Evolutionary conservation across 2,113 vertebrate species (phyloP), one percentile per base, ranked within the genome.

Genomic region (Promerops cafer): DNA sequence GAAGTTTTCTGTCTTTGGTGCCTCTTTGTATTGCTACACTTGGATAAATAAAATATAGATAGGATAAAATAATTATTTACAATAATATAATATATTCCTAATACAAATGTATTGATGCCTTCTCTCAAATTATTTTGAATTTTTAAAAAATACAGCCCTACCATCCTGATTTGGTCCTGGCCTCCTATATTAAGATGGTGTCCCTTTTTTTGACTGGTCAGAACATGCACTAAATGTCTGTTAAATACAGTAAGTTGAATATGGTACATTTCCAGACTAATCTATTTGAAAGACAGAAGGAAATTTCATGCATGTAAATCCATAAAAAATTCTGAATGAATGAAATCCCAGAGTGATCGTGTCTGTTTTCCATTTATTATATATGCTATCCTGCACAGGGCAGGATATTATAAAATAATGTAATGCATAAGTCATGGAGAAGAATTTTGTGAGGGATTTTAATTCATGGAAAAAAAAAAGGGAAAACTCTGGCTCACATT

Each of bases 291-390:
- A 94, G 23, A 63, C 77, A 87, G 71, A 89, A 96, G 79, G 52
- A 79, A 77, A 90, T 74, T 50, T 37, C 7, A 16, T 71, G 22
- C 30, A 13, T 65, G 35, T 76, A 86, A 86, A 65, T 69, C 57
- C 44, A 56, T 64, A 37, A 83, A 64, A 75, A 90, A 79, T 40
- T 93, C 57, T 69, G 70, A 78, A 77, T 59, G 28, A 77, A 52
- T 83, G 75, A 66, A 79, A 94, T 82, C 45, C 39, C 50, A 57
- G 53, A 84, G 16, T n/a, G 33, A 65, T 65, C 1, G 1, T 83
- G 83, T 85, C 88, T 94, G 81, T 71, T 94, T 91, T 81, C 71
- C 52, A 53, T 88, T 94, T 85, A 47, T 61, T 92, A 22, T 47
- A 33, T 35, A 28, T 33, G 14, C 40, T 83, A 9, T 49, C 13